These are phyloP conservation scores for Benthosema pterotum DNA, from an alignment of 2,797 vertebrate genomes.

Conservation along the genomic window DNA sequence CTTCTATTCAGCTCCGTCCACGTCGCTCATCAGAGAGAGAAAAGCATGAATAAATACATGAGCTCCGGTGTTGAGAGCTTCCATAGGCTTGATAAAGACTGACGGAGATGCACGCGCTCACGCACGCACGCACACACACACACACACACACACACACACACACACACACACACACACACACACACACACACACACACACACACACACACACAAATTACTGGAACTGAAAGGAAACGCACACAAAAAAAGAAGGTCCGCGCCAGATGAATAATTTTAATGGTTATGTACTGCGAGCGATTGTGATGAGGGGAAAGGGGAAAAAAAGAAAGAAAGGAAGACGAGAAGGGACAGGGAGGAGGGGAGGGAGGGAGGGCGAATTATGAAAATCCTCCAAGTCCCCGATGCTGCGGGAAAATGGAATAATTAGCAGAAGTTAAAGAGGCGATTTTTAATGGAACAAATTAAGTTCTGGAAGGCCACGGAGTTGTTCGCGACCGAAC, in stretches of 20 bases:
- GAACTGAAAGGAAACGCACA: constrained; percentile 45
- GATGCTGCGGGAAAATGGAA: constrained; percentile 50
- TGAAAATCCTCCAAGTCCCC: constrained; percentile 58
- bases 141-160: not conserved
- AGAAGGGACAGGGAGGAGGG: constrained; percentile 17
- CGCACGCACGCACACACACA: not conserved
- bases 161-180: constrained; percentile 39
- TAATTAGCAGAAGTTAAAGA: constrained; percentile 59
- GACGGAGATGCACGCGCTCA: constrained; percentile 48
- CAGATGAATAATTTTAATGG: constrained; percentile 67
- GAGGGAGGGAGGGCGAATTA: constrained; percentile 50
- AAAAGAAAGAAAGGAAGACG: constrained; percentile 15
- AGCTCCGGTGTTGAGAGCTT: constrained; percentile 49
- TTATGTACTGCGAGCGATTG: constrained; percentile 64
- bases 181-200: constrained; percentile 41
- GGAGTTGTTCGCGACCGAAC: constrained; percentile 7
- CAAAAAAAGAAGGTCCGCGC: constrained; percentile 11
- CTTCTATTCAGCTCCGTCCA: constrained; percentile 63
- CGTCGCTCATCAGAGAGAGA: constrained; percentile 70
- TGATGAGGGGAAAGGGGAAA: constrained; percentile 26
- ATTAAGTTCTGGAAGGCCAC: constrained; percentile 35
- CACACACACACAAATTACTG: constrained; percentile 52
- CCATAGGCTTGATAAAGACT: constrained; percentile 67
- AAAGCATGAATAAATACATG: constrained; percentile 75
- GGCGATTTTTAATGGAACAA: constrained; percentile 38